Conservation (phyloP, 2,888 invertebrate genomes). For the Apomyelois bistriatella region DNA sequence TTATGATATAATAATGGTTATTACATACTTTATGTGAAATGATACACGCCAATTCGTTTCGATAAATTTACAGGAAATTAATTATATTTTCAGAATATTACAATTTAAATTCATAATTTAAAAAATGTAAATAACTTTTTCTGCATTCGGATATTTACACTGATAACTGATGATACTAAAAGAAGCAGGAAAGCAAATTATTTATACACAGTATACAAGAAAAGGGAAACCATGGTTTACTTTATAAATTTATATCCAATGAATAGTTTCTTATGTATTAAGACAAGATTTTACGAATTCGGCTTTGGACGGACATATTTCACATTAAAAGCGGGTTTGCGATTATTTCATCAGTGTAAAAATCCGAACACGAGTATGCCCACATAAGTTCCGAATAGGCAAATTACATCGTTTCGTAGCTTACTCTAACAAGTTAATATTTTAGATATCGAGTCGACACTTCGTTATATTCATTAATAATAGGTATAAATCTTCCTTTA, state of each 20-base stretch:
- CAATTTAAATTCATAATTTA: constrained; percentile 16
- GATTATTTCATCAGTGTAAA: constrained; percentile 32
- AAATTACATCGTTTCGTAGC: constrained; percentile 45
- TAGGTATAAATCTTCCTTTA: constrained; percentile 77
- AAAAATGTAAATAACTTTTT: constrained; percentile 18
- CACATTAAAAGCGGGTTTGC: constrained; percentile 11
- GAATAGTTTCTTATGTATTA: constrained; percentile 10
- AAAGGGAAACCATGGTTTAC: neutral
- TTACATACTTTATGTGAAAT: constrained; percentile 34
- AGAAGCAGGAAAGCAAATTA: neutral
- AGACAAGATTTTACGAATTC: constrained; percentile 11
- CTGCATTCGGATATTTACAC: constrained; percentile 24
- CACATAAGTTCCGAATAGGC: constrained; percentile 44
- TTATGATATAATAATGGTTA: constrained; percentile 52
- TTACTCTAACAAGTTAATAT: constrained; percentile 66
- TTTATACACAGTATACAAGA: neutral
- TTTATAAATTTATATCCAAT: neutral
- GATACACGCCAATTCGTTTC: constrained; percentile 31
- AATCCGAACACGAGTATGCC: constrained; percentile 38
- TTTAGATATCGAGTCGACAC: constrained; percentile 67
- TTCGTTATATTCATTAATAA: constrained; percentile 69
- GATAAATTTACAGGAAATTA: constrained; percentile 3
- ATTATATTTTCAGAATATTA: constrained; percentile 23
- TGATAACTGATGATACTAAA: constrained; percentile 22
- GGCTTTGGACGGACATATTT: constrained; percentile 20